Evolutionary conservation across 2,797 vertebrate species (phyloP).

Genomic region (Pseudochirops corinnae): DNA sequence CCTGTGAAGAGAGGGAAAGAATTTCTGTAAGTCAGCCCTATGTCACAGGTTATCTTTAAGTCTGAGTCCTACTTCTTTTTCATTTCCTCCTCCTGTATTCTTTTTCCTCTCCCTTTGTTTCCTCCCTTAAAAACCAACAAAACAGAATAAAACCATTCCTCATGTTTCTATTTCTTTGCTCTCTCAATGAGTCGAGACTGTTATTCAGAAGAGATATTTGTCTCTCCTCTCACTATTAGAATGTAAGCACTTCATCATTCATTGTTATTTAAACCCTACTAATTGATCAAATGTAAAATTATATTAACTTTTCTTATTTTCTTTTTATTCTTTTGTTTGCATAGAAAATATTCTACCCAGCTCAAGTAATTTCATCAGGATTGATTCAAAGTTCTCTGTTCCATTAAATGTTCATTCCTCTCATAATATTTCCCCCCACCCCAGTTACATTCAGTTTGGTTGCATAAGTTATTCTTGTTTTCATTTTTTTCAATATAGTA

Average conservation of each 20-base stretch:
- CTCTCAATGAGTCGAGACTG: background rate
- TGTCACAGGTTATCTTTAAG: background rate
- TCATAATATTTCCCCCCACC: background rate
- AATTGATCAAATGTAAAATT: background rate
- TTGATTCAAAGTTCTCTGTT: background rate
- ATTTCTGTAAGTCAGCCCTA: background rate
- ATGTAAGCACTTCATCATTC: background rate
- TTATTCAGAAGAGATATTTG: background rate
- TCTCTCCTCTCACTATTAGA: background rate
- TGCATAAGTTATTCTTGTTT: background rate
- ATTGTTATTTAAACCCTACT: background rate
- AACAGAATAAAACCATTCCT: background rate
- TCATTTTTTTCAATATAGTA: background rate
- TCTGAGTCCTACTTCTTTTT: background rate
- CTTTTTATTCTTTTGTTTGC: background rate
- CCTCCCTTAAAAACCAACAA: background rate
- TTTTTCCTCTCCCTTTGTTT: background rate
- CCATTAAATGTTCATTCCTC: background rate
- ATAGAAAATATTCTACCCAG: background rate
- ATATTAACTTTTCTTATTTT: background rate
- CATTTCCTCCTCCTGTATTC: background rate
- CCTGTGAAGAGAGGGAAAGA: background rate
- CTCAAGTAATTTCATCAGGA: background rate
- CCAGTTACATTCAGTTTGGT: background rate
- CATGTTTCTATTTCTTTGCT: background rate